These are phyloP conservation scores for Limnephilus rhombicus DNA, from an alignment of 2,888 invertebrate genomes.

Conservation along the genomic window DNA sequence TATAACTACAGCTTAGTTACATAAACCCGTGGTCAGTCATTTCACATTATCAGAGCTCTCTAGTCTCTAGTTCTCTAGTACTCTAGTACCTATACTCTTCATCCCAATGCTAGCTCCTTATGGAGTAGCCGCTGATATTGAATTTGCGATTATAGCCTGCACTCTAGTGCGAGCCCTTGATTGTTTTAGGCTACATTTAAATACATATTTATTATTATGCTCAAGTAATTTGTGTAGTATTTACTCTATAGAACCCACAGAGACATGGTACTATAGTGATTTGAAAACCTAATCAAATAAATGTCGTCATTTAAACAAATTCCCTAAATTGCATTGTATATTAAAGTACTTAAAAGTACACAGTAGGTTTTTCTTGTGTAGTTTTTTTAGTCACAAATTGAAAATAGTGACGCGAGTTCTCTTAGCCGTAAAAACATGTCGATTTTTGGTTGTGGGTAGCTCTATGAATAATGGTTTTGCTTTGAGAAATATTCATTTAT, in stretches of 20 bases:
- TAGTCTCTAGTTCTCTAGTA: neutral
- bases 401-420: neutral
- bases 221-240: constrained; percentile 1
- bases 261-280: neutral
- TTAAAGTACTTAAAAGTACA: neutral
- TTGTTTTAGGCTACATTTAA: neutral
- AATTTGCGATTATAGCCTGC: neutral
- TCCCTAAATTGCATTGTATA: neutral
- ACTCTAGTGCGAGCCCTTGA: constrained; percentile 1
- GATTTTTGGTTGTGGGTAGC: neutral
- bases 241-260: constrained; percentile 35
- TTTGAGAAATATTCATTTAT: neutral
- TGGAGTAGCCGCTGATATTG: neutral
- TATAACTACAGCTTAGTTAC: neutral
- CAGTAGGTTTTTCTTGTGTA: neutral
- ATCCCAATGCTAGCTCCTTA: neutral
- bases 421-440: neutral
- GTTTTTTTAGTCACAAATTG: neutral
- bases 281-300: neutral
- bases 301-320: neutral
- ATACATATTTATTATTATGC: neutral
- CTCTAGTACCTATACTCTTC: neutral
- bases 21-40: neutral
- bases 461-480: neutral
- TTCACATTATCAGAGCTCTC: neutral